Evolutionary conservation across 2,113 vertebrate species (phyloP).

Genomic region (Myotis lucifugus): DNA sequence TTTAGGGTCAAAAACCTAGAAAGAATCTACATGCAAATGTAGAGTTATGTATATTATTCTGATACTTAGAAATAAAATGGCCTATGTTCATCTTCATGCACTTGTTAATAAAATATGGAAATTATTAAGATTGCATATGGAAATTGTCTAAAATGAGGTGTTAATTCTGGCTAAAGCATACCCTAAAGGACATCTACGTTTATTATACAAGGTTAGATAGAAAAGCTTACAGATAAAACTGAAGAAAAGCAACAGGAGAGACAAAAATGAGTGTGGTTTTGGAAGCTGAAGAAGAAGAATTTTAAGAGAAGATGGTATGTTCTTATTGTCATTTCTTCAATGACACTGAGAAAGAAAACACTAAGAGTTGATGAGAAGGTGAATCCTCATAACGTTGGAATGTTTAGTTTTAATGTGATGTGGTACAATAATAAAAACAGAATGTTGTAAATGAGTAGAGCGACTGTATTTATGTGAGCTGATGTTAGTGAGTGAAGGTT

Average conservation of each 20-base stretch:
- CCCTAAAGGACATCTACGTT: neutral
- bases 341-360: neutral
- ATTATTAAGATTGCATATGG: neutral
- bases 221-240: neutral
- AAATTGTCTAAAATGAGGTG: neutral
- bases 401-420: neutral
- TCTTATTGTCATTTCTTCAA: neutral
- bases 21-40: neutral
- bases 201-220: neutral
- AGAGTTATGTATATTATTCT: neutral
- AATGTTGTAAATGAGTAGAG: neutral
- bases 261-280: neutral
- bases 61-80: neutral
- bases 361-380: neutral
- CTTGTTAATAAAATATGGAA: neutral
- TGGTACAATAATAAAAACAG: neutral
- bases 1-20: neutral
- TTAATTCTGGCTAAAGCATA: neutral
- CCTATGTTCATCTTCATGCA: neutral
- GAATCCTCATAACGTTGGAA: neutral
- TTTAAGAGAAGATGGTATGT: neutral
- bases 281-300: neutral
- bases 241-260: neutral
- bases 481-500: neutral
- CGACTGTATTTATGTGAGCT: neutral